Percentiles rank a stretch among this genome's conserved stretches.
These are phyloP conservation scores for Gambusia affinis DNA, from an alignment of 2,113 vertebrate species.

Conservation along the genomic window DNA sequence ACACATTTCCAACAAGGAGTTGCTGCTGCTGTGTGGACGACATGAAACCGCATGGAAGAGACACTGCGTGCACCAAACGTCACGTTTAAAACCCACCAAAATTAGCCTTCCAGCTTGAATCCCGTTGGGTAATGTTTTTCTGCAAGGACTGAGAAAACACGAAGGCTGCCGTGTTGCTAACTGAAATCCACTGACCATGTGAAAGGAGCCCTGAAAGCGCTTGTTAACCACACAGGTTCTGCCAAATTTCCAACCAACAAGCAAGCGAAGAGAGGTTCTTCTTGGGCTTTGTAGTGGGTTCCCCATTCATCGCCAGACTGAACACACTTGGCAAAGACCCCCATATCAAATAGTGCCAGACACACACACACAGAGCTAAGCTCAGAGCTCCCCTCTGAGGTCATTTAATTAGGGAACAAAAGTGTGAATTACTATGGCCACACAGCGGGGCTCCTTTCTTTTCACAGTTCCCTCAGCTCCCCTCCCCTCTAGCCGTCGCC, in stretches of 20 bases:
- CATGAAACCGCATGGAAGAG: neutral
- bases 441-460: slow-evolving; percentile 70
- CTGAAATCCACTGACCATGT: slow-evolving; percentile 48
- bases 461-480: slow-evolving; percentile 56
- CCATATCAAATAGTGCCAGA: slow-evolving; percentile 51
- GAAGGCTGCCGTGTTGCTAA: slow-evolving; percentile 16
- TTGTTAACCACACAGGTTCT: slow-evolving; percentile 54
- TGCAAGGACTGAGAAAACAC: slow-evolving; percentile 26
- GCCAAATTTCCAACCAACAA: slow-evolving; percentile 55
- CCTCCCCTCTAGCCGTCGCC: slow-evolving; percentile 59
- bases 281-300: slow-evolving; percentile 58
- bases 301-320: slow-evolving; percentile 61
- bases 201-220: slow-evolving; percentile 51
- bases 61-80: neutral
- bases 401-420: slow-evolving; percentile 81
- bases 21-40: neutral
- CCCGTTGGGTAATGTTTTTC: neutral
- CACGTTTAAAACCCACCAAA: neutral
- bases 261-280: slow-evolving; percentile 33
- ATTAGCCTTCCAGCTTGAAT: neutral
- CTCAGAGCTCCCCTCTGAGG: slow-evolving; percentile 63
- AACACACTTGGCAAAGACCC: slow-evolving; percentile 59
- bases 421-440: slow-evolving; percentile 71
- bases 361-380: slow-evolving; percentile 41
- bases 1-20: neutral